A percentile compares a stretch with the other conserved stretches of the same genome.
phyloP scores from a whole-genome alignment of 2,797 vertebrate genomes.

The Carduelis carduelis region DNA sequence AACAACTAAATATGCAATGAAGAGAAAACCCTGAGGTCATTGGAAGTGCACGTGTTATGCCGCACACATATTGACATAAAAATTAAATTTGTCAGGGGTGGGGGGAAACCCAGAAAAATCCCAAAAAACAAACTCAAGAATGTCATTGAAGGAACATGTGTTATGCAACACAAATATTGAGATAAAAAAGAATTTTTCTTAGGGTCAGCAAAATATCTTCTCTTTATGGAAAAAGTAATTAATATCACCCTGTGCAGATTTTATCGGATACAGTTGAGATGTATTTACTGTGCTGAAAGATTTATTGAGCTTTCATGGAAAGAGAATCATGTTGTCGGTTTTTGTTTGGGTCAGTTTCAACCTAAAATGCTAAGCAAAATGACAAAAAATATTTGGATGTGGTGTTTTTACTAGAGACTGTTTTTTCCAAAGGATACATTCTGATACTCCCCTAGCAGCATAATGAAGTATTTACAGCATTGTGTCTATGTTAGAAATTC shows the following conservation, averaged over 20 bases:
- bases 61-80: neutral
- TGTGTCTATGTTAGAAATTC: neutral
- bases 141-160: neutral
- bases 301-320: slow-evolving; percentile 43
- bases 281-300: slow-evolving; percentile 7
- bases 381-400: neutral
- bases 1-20: neutral
- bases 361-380: slow-evolving; percentile 6
- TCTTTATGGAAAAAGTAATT: neutral
- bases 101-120: neutral
- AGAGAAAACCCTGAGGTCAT: neutral
- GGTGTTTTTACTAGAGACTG: neutral
- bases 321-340: neutral
- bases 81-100: neutral
- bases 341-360: slow-evolving; percentile 25
- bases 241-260: neutral
- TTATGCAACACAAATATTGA: neutral
- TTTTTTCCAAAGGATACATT: slow-evolving; percentile 10
- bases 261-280: neutral
- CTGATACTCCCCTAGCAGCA: slow-evolving; percentile 31
- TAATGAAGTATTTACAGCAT: neutral
- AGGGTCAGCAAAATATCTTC: neutral
- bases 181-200: neutral
- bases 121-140: neutral
- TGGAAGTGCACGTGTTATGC: neutral